Evolutionary conservation across 2,797 vertebrate species (phyloP).

Genomic region (Sarcoramphus papa): DNA sequence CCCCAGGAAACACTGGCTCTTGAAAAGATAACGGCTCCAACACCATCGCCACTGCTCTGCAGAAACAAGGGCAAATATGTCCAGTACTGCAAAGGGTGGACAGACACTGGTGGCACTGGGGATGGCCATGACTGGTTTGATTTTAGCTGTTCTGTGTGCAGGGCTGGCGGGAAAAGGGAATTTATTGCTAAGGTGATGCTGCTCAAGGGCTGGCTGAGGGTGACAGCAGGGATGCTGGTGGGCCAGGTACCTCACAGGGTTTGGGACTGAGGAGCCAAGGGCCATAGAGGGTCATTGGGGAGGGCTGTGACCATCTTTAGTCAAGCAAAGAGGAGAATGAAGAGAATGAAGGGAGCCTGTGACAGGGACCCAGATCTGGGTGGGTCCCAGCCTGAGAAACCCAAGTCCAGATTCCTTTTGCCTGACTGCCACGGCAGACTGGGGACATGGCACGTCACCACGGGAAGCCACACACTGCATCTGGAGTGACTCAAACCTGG

Average conservation of each 20-base stretch:
- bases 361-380: not conserved
- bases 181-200: not conserved
- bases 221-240: not conserved
- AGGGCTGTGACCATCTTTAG: not conserved
- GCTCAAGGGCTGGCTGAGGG: not conserved
- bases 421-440: not conserved
- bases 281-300: not conserved
- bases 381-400: not conserved
- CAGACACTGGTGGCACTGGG: not conserved
- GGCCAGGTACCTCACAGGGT: not conserved
- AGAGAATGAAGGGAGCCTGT: not conserved
- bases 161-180: not conserved
- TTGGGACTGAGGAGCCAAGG: not conserved
- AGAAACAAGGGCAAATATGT: not conserved
- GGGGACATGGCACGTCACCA: not conserved
- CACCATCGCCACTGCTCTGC: rapidly evolving
- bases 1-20: not conserved
- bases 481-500: not conserved
- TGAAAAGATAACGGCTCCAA: not conserved
- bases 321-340: not conserved
- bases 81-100: not conserved
- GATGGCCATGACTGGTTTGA: not conserved
- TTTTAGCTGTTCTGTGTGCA: not conserved
- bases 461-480: not conserved
- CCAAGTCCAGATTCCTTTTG: not conserved